Evolutionary conservation across 2,113 vertebrate species (phyloP), one percentile per base, ranked within the genome.

Genomic region (Triplophysa rosa): DNA sequence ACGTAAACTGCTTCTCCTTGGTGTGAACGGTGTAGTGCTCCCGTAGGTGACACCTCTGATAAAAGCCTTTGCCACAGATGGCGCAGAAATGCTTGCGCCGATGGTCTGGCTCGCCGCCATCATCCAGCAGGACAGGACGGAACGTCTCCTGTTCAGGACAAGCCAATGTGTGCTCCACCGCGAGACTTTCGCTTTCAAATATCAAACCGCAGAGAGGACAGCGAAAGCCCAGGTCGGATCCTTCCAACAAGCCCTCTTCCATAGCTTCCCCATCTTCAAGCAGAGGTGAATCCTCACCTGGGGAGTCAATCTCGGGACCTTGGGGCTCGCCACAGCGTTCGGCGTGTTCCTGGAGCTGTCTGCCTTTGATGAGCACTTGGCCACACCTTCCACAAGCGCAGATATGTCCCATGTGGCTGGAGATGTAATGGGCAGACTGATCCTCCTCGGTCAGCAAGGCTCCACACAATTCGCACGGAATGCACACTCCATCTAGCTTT

Each of bases 21-120:
- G 97, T 99, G 91, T 99, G 98, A 80, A 98, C 97, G 5, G 97
- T 98, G 92, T 98, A 97, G 92, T 99, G 98, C 93, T 99, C 98
- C 63, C 98, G 92, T 87, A 99, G 93, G 92, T 99, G 98, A 89
- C 98, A 99, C 56, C 98, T 96, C 90, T 99, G 98, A 89, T 96
- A 99, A 90, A 99, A 99, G 72, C 97, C 98, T 87, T 98, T 98
- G 49, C 97, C 97, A 14, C 98, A 99, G 81, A 99, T 95, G 90
- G 93, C 94, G 89, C 98, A 99, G 90, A 99, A 97, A 90, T 99
- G 98, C 84, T 98, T 98, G 64, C 98, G 94, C 3, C 97, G 94
- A 88, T 98, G 96, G 85, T 98, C 95, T 16, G 94, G 93, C 56
- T 98, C 96, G 0, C 89, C 90, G 0, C 92, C 92, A 23, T 95